Evolutionary conservation across 2,113 vertebrate genomes (phyloP).

Genomic region (Stegastes partitus): DNA sequence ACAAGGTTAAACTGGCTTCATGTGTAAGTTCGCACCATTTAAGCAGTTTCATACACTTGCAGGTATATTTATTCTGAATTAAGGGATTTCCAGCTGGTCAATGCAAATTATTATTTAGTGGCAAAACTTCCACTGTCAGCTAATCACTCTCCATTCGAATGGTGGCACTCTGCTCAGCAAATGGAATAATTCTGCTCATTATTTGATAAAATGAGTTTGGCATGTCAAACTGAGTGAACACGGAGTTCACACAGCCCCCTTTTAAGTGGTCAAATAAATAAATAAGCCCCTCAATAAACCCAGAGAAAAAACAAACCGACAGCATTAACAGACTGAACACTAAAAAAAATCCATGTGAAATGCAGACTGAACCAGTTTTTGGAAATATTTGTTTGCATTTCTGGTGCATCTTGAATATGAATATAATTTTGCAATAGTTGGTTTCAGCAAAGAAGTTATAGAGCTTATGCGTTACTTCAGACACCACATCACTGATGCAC

Average conservation of each 20-base stretch:
- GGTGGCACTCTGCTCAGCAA: slow-evolving; percentile 39
- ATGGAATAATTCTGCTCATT: slow-evolving; percentile 64
- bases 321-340: neutral
- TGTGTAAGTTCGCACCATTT: slow-evolving; percentile 5
- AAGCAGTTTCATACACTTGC: slow-evolving; percentile 7
- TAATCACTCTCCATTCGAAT: slow-evolving; percentile 67
- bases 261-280: slow-evolving; percentile 32
- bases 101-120: slow-evolving; percentile 56
- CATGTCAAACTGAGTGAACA: slow-evolving; percentile 32
- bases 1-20: slow-evolving; percentile 16
- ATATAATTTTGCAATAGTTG: too few relatives aligned
- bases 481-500: too few relatives aligned
- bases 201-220: slow-evolving; percentile 64
- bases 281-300: slow-evolving; percentile 33
- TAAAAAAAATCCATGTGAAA: neutral
- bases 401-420: too few relatives aligned
- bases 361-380: neutral
- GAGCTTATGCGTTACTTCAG: too few relatives aligned
- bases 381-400: neutral
- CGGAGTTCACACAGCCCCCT: slow-evolving; percentile 23
- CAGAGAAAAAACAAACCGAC: neutral
- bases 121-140: slow-evolving; percentile 62
- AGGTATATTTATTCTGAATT: slow-evolving; percentile 56
- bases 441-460: too few relatives aligned
- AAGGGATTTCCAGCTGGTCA: slow-evolving; percentile 48